phyloP scores from a whole-genome alignment of 2,113 vertebrate species.

The Elgaria multicarinata region DNA sequence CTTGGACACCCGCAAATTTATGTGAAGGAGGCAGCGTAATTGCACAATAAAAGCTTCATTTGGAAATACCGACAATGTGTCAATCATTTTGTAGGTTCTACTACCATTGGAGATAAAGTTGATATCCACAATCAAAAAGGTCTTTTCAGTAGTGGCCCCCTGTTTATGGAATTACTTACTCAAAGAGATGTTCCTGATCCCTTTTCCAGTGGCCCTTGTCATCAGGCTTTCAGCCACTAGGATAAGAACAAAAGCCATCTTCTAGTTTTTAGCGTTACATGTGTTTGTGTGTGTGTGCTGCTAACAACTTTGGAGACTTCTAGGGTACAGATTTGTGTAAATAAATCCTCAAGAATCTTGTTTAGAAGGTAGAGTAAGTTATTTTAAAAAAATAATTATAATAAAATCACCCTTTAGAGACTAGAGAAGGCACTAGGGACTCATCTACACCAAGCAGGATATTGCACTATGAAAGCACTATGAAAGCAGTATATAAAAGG shows the following conservation, averaged over 20 bases:
- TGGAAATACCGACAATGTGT: neutral
- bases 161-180: neutral
- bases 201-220: neutral
- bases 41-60: too few relatives aligned
- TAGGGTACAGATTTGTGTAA: neutral
- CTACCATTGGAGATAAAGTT: neutral
- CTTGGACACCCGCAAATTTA: too few relatives aligned
- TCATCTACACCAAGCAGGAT: too few relatives aligned
- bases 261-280: too few relatives aligned
- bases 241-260: too few relatives aligned
- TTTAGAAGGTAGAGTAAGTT: neutral
- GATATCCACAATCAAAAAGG: neutral
- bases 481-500: too few relatives aligned
- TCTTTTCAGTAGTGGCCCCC: neutral
- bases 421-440: neutral
- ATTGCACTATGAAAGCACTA: too few relatives aligned
- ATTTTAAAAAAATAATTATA: too few relatives aligned
- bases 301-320: neutral
- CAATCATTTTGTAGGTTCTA: neutral
- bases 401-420: accelerated
- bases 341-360: neutral
- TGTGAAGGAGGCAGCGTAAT: too few relatives aligned
- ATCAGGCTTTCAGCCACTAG: neutral
- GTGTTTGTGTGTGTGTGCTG: too few relatives aligned
- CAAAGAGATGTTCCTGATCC: neutral